phyloP scores from a whole-genome alignment of 2,797 vertebrate species.

The Miopithecus talapoin region DNA sequence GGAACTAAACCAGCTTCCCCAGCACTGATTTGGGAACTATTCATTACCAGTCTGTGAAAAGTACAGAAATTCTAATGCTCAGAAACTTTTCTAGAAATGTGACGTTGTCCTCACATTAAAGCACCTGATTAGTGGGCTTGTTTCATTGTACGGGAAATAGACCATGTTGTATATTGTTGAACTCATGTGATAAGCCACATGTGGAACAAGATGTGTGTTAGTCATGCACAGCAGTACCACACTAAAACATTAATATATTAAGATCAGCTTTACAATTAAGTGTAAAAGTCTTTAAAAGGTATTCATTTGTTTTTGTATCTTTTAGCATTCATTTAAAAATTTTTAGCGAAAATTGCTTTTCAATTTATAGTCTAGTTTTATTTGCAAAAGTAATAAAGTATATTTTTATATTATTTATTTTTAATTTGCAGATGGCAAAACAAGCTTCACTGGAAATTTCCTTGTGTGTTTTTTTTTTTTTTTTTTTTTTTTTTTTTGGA shows the following conservation, averaged over 20 bases:
- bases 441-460: background rate
- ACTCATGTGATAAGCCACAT: background rate
- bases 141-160: background rate
- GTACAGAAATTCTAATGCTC: background rate
- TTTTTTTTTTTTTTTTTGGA: too few species aligned
- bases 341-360: background rate
- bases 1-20: background rate
- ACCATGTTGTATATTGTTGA: background rate
- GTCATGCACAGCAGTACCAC: background rate
- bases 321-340: background rate
- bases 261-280: background rate
- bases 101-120: background rate
- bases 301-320: background rate
- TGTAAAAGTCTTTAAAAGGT: background rate
- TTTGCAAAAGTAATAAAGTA: background rate
- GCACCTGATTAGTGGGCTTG: background rate
- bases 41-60: background rate
- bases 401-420: background rate
- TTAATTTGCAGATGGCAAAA: background rate
- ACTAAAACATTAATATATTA: background rate
- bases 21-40: background rate
- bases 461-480: accelerated
- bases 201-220: background rate
- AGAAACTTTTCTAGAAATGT: background rate
- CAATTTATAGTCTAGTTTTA: background rate